Percentiles rank a stretch among this genome's conserved stretches.
Evolutionary conservation across 2,113 vertebrate genomes (phyloP).

Genomic region (Gymnorhina tibicen): DNA sequence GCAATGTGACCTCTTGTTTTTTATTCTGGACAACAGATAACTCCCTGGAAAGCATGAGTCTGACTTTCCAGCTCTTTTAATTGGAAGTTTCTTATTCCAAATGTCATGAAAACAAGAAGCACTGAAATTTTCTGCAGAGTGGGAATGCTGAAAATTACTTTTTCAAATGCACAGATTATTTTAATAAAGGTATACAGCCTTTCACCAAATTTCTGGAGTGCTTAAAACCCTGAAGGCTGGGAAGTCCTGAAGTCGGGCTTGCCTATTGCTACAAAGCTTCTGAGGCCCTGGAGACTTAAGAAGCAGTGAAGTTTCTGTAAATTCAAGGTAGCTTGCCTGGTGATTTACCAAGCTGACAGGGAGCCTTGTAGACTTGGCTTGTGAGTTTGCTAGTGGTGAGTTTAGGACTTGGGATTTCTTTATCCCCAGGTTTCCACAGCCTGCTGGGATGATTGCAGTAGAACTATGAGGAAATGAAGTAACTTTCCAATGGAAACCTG

Average conservation of each 20-base stretch:
- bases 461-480: neutral
- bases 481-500: neutral
- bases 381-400: neutral
- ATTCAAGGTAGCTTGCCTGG: neutral
- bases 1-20: neutral
- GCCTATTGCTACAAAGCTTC: neutral
- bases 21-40: neutral
- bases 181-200: neutral
- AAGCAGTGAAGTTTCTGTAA: neutral
- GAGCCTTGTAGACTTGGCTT: neutral
- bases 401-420: neutral
- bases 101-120: neutral
- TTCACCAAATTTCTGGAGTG: neutral
- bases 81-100: neutral
- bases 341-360: neutral
- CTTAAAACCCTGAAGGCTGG: neutral
- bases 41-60: neutral
- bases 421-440: neutral
- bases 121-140: neutral
- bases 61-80: neutral
- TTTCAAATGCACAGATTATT: neutral
- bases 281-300: neutral
- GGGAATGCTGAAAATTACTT: neutral
- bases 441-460: neutral
- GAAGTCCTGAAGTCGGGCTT: neutral